Base-by-base conservation (phyloP, 2,113 vertebrate genomes). In the Acanthisitta chloris region DNA sequence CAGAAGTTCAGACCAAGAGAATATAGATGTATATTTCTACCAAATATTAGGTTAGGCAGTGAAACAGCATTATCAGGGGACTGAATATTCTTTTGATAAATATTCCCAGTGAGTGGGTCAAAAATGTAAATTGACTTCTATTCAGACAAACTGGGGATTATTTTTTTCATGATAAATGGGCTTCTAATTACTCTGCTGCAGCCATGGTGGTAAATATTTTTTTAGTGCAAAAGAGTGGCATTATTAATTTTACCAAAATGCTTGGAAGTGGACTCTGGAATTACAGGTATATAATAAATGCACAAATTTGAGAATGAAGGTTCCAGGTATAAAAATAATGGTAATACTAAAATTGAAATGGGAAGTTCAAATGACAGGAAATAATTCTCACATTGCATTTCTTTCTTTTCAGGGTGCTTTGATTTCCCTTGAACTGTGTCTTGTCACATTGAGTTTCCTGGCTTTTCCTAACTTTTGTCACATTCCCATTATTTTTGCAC, bases 41-140 rank as follows among this genome's bases (percentile, higher is more conserved):
- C 93, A 96, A 92, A 93, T 91, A 96, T 86, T 94, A 64, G 88
- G 72, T 97, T 77, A 95, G 95, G 76, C 85, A 94, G 78, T 23
- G 86, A 78, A 93, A 51, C 28, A 84, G 8, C 48, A 28, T 86
- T 93, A 79, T 87, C 82, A 69, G 45, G 79, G 96, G 96, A 57
- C 28, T 83, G 57, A 86, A 97, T 88, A 90, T 88, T 96, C 95
- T 94, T 96, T 96, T 98, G 96, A 96, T 96, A 96, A 97, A 97
- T 95, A 91, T 90, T 93, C 88, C 96, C 94, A 87, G 66, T 66
- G 86, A 94, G 83, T 89, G 71, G 91, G 90, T 97, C 95, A 96
- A 96, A 97, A 97, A 97, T 97, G 81, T 93, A 98, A 97, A 98
- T 97, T 4, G 25, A 94, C 77, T 93, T 95, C 82, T 96, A 93